Percentiles rank a stretch among this genome's conserved stretches.
These are phyloP conservation scores for Chelon labrosus DNA, from an alignment of 2,797 vertebrate species.

Conservation along the genomic window DNA sequence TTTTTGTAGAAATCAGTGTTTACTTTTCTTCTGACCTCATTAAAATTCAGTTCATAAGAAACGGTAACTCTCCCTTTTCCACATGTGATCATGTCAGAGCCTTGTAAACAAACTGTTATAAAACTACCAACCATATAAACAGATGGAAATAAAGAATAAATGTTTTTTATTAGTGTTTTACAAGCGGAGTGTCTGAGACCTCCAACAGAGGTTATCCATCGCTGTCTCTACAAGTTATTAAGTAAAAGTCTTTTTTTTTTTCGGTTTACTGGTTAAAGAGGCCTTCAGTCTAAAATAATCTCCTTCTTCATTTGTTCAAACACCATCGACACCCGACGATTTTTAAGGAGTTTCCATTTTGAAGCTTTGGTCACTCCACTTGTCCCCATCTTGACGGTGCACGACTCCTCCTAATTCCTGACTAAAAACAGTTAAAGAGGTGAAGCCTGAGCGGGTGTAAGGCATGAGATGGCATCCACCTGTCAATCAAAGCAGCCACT, in stretches of 20 bases:
- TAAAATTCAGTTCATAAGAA: not conserved
- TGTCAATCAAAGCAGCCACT: too few species aligned
- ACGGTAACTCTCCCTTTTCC: not conserved
- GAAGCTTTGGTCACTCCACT: too few species aligned
- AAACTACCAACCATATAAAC: not conserved
- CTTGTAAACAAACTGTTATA: not conserved
- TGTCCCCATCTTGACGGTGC: too few species aligned
- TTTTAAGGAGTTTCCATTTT: too few species aligned
- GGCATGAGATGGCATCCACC: too few species aligned
- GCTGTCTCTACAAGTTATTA: not conserved
- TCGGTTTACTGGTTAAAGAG: not conserved
- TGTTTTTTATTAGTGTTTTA: not conserved
- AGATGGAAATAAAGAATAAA: not conserved
- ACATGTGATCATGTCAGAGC: not conserved
- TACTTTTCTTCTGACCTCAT: not conserved
- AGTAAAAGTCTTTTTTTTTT: not conserved
- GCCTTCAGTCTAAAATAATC: not conserved
- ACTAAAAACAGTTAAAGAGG: too few species aligned
- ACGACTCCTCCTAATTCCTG: too few species aligned
- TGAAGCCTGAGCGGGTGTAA: too few species aligned
- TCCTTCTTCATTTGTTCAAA: too few species aligned
- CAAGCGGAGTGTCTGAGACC: not conserved
- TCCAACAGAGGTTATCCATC: not conserved
- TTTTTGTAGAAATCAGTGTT: conserved; percentile 15
- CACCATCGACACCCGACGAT: too few species aligned